Evolutionary conservation across 2,797 vertebrate genomes (phyloP), one percentile per base, ranked within the genome.

Genomic region (Halcyon badia): DNA sequence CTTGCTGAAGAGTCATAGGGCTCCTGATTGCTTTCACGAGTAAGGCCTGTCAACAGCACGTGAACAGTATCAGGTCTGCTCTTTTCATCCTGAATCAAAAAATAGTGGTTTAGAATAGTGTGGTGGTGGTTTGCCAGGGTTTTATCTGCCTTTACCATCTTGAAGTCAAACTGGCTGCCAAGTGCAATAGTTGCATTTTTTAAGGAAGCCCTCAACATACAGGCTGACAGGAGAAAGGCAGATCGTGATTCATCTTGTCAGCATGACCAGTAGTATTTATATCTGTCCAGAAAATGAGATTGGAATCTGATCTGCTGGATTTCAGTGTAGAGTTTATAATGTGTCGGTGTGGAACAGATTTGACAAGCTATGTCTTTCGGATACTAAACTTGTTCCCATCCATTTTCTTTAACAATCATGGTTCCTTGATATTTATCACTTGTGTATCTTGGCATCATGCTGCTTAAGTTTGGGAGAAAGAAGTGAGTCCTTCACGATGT

Each of bases 371-470:
- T 35, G 5, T 72, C 26, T 42, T 58, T 48, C 49, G 31, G 7
- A 12, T 80, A 21, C n/a, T 77, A 37, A 64, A 30, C 52, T 78
- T 54, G 6, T 48, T 66, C 10, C 14, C 64, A 1, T 35, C 19
- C 2, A 3, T 65, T 83, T 57, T 83, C 42, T 66, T 86, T 19
- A 31, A 33, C 9, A 39, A 0, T 26, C 3, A 1, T 66, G 11
- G 6, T 83, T 77, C 39, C 39, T 82, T 72, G 37, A 21, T 51
- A 11, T 5, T 0, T 44, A 20, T n/a, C 3, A 14, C 49, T 91
- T 4, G 5, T 0, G 0, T 82, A 20, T n/a, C 14, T 48, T 72
- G 35, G 37, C 11, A n/a, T 64, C 10, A 5, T 51, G 56, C 39
- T 77, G 56, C 48, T 14, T 65, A 12, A 10, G 18, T 61, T 33